Conservation (phyloP, 2,113 vertebrate species). For the Dicrurus megarhynchus region DNA sequence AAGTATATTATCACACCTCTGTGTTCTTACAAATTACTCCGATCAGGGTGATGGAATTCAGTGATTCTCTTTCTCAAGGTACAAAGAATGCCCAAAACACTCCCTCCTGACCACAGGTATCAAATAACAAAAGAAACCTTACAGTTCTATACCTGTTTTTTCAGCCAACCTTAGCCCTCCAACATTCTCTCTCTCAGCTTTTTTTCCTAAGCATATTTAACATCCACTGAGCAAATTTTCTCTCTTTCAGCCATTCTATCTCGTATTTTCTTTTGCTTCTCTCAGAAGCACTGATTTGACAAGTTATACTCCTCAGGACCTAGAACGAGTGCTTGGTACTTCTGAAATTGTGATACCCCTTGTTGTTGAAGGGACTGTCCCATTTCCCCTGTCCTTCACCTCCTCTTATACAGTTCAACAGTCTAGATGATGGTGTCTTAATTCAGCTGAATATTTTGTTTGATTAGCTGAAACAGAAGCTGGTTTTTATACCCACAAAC, state of each 20-base stretch:
- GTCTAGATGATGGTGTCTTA: not conserved
- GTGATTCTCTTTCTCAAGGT: not conserved
- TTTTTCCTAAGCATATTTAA: not conserved
- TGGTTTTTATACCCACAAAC: not conserved
- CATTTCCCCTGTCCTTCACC: no score
- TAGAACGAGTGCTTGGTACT: not conserved
- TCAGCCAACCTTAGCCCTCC: not conserved
- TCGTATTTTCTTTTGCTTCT: not conserved
- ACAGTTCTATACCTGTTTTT: not conserved
- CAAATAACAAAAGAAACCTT: not conserved
- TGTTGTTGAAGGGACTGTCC: no score
- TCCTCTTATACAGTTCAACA: no score
- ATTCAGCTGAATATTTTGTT: not conserved
- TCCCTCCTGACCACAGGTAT: not conserved
- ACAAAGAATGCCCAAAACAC: not conserved
- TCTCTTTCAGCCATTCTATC: not conserved
- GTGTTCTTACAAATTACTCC: not conserved
- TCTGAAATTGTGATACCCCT: not conserved
- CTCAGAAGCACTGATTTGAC: not conserved
- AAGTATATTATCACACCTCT: not conserved
- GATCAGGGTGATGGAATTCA: accelerated
- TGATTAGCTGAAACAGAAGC: not conserved
- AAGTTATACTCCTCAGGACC: not conserved
- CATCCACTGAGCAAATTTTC: not conserved
- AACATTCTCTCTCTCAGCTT: not conserved